Evolutionary conservation across 2,113 vertebrate genomes (phyloP).

Genomic region (Equus przewalskii): DNA sequence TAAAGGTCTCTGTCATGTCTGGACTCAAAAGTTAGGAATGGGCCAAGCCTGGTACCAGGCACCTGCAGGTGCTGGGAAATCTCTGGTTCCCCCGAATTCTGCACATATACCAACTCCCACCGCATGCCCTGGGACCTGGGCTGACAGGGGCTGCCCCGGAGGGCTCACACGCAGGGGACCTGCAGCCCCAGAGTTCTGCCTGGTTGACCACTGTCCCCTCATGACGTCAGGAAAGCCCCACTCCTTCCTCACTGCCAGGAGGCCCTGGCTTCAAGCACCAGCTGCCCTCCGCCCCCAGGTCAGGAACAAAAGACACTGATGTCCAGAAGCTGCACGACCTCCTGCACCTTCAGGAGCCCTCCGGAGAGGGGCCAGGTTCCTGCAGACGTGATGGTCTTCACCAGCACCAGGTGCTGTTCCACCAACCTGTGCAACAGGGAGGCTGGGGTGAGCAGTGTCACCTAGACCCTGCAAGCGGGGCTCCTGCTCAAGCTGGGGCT

Average conservation of each 20-base stretch:
- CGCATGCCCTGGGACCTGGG: not conserved
- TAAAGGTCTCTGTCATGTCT: not conserved
- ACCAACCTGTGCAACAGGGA: not conserved
- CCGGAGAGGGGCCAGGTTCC: not conserved
- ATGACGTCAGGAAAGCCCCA: rapidly evolving
- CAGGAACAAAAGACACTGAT: rapidly evolving
- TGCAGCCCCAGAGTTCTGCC: too few species aligned
- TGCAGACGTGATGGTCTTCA: rapidly evolving
- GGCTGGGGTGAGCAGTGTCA: rapidly evolving
- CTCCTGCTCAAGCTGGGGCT: not conserved
- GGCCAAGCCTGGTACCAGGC: rapidly evolving
- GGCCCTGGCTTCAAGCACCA: not conserved
- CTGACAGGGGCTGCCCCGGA: not conserved
- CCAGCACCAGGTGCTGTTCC: not conserved
- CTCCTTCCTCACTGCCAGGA: not conserved
- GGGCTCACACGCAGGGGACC: not conserved
- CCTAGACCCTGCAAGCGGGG: rapidly evolving
- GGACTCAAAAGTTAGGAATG: not conserved
- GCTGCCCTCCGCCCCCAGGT: rapidly evolving
- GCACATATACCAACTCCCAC: not conserved
- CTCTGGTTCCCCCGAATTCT: not conserved
- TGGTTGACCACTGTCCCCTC: too few species aligned
- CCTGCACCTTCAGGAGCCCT: rapidly evolving
- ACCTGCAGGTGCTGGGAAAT: not conserved
- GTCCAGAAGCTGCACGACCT: too few species aligned